phyloP scores from a whole-genome alignment of 2,113 vertebrate species.

The Etia nguti region DNA sequence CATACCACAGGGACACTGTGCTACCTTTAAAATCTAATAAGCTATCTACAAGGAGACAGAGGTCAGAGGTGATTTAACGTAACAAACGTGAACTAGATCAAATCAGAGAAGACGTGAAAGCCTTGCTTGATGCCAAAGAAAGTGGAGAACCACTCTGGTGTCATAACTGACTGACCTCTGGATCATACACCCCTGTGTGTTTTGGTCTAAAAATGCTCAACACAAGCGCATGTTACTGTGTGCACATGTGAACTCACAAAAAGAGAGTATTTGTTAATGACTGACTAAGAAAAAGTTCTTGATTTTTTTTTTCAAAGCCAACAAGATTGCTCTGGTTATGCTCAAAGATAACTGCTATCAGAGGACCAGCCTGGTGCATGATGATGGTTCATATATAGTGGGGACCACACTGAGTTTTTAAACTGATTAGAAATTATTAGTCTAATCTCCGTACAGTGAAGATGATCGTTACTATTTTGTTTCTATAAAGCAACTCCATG shows the following conservation, averaged over 20 bases:
- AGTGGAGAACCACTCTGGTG: not conserved
- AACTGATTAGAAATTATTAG: not conserved
- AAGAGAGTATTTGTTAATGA: constrained; percentile 44
- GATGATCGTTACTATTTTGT: not conserved
- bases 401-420: not conserved
- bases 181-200: not conserved
- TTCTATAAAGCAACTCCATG: not conserved
- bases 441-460: not conserved
- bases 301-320: not conserved
- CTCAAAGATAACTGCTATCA: constrained; percentile 24
- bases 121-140: not conserved
- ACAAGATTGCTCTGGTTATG: constrained; percentile 25
- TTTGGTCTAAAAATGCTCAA: constrained; percentile 1
- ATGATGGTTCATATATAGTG: not conserved
- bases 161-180: not conserved
- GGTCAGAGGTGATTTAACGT: not conserved
- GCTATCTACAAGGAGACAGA: not conserved
- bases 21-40: not conserved
- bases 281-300: not conserved
- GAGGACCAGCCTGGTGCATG: not conserved
- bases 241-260: not conserved
- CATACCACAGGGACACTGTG: not conserved
- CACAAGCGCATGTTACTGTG: not conserved
- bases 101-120: constrained; percentile 2
- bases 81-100: constrained; percentile 7